Evolutionary conservation across 1,140 invertebrate genomes (phyloP).

Genomic region (Campodea augens): DNA sequence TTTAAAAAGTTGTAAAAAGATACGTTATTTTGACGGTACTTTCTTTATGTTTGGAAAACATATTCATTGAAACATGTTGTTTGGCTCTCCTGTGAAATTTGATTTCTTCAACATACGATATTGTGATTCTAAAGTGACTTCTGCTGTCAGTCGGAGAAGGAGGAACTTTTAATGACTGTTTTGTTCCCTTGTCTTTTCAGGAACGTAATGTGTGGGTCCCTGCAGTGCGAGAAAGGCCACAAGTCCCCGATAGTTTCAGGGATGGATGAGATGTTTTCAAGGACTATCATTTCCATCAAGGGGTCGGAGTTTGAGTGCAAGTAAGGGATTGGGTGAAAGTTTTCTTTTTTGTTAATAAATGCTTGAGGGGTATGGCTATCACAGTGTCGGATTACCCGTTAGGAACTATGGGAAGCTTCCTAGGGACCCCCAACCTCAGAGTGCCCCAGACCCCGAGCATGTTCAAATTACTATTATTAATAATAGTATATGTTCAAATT

Average conservation of each 20-base stretch:
- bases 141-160: background rate
- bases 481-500: conserved; percentile 1
- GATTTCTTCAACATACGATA: too few relatives aligned
- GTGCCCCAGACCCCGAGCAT: too few relatives aligned
- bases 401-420: too few relatives aligned
- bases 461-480: background rate
- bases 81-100: too few relatives aligned
- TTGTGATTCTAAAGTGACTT: too few relatives aligned
- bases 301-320: conserved; percentile 79
- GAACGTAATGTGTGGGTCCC: conserved; percentile 69
- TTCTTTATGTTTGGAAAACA: too few relatives aligned
- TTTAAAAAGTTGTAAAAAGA: too few relatives aligned
- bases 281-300: conserved; percentile 68
- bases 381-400: too few relatives aligned
- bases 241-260: conserved; percentile 51
- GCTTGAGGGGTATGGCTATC: background rate
- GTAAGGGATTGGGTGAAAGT: conserved; percentile 45
- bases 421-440: too few relatives aligned
- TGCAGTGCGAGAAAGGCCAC: conserved; percentile 74
- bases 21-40: too few relatives aligned
- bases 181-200: conserved; percentile 32
- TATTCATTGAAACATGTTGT: too few relatives aligned
- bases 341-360: background rate
- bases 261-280: conserved; percentile 57
- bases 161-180: too few relatives aligned